Evolutionary conservation across 2,888 invertebrate species (phyloP).

Genomic region (Tethea ocularis): DNA sequence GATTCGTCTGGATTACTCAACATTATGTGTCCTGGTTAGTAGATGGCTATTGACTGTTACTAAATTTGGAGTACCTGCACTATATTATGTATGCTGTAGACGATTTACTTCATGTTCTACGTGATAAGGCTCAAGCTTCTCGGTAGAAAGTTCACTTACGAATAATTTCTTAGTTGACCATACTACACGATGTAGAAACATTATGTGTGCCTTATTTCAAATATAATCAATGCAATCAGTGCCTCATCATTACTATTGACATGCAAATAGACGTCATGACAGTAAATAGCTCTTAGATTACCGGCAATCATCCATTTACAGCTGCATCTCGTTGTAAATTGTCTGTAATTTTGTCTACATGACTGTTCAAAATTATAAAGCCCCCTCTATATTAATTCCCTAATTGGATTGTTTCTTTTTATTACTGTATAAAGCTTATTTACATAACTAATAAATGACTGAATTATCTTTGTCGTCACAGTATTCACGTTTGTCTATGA

Average conservation of each 20-base stretch:
- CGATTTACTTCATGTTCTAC: neutral
- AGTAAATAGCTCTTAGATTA: conserved; percentile 18
- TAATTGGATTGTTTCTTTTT: neutral
- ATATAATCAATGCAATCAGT: conserved; percentile 28
- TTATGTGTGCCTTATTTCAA: conserved; percentile 18
- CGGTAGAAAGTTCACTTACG: neutral
- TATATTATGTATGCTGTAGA: neutral
- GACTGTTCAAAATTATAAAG: neutral
- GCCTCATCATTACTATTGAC: conserved; percentile 20
- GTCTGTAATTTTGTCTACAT: neutral
- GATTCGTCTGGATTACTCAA: neutral
- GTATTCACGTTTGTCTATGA: neutral
- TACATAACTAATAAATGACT: neutral
- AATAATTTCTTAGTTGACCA: neutral
- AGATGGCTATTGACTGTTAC: neutral
- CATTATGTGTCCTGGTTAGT: neutral
- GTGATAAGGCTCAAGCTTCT: neutral
- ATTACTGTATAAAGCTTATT: neutral
- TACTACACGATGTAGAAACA: neutral
- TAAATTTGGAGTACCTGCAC: neutral
- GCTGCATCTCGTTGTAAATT: conserved; percentile 5
- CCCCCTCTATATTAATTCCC: neutral
- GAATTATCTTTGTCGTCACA: neutral
- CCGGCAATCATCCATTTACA: conserved; percentile 14
- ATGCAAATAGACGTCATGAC: conserved; percentile 28